A percentile compares a stretch with the other conserved stretches of the same genome.
These are phyloP conservation scores for Aproaerema taeniolella DNA, from an alignment of 2,888 invertebrate species.

Conservation along the genomic window DNA sequence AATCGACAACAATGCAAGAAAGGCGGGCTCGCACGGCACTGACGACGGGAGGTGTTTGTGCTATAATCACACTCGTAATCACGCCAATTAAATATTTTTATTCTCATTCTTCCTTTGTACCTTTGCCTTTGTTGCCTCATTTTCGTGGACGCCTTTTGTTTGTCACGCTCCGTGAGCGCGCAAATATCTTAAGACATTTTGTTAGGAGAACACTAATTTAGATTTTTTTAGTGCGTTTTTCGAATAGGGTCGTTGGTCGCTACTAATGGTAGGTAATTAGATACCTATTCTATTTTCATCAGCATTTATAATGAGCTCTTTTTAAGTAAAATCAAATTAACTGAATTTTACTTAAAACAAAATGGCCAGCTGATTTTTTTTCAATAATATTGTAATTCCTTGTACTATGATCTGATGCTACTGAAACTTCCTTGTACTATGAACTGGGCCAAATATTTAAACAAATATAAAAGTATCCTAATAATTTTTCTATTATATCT, in stretches of 20 bases:
- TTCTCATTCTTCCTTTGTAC: conserved; percentile 58
- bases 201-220: conserved; percentile 22
- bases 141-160: conserved; percentile 54
- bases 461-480: no score
- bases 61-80: conserved; percentile 59
- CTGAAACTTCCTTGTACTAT: no score
- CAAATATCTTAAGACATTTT: conserved; percentile 21
- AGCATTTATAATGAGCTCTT: no score
- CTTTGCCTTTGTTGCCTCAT: conserved; percentile 39
- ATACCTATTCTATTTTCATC: no score
- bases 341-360: no score
- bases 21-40: conserved; percentile 25
- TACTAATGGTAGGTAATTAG: neutral
- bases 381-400: no score
- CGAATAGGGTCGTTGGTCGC: conserved; percentile 3
- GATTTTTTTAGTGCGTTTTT: conserved; percentile 15
- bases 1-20: conserved; percentile 28
- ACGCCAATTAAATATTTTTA: conserved; percentile 73
- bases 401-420: no score
- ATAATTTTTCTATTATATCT: no score
- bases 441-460: no score
- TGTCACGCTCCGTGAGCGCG: conserved; percentile 25
- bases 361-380: no score
- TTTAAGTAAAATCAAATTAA: no score
- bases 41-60: conserved; percentile 58